Percentiles rank a stretch among this genome's conserved stretches.
phyloP scores from a whole-genome alignment of 2,888 invertebrate genomes.

The Tolmerus cingulatus region DNA sequence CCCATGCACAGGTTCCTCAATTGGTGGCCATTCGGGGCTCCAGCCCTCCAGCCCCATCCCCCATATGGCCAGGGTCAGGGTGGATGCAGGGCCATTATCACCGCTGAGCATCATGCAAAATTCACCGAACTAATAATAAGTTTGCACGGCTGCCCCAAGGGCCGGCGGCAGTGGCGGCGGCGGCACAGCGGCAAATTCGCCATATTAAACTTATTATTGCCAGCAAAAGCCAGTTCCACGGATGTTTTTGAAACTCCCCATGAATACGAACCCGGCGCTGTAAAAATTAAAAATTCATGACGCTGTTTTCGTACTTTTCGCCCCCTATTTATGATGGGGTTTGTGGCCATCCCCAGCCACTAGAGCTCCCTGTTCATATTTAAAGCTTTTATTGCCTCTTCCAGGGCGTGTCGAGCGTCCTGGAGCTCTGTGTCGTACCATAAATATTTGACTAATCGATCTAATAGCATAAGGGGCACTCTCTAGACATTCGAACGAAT shows the following conservation, averaged over 20 bases:
- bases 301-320: slow-evolving; percentile 31
- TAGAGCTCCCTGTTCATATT: background rate
- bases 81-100: background rate
- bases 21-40: background rate
- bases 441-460: slow-evolving; percentile 48
- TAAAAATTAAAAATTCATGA: slow-evolving; percentile 49
- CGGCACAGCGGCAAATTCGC: background rate
- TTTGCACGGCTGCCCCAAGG: background rate
- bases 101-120: background rate
- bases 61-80: background rate
- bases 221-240: background rate
- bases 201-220: background rate
- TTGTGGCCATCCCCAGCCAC: background rate
- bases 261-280: slow-evolving; percentile 33
- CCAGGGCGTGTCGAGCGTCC: background rate
- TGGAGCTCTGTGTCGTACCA: slow-evolving; percentile 40
- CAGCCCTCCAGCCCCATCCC: background rate
- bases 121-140: slow-evolving; percentile 12
- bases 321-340: background rate
- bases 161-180: background rate
- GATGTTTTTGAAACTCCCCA: background rate
- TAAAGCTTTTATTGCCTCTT: slow-evolving; percentile 10
- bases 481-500: slow-evolving; percentile 3
- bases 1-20: background rate
- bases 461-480: slow-evolving; percentile 41